These are phyloP conservation scores for Ispidina lecontei DNA, from an alignment of 2,797 vertebrate genomes.

Conservation along the genomic window DNA sequence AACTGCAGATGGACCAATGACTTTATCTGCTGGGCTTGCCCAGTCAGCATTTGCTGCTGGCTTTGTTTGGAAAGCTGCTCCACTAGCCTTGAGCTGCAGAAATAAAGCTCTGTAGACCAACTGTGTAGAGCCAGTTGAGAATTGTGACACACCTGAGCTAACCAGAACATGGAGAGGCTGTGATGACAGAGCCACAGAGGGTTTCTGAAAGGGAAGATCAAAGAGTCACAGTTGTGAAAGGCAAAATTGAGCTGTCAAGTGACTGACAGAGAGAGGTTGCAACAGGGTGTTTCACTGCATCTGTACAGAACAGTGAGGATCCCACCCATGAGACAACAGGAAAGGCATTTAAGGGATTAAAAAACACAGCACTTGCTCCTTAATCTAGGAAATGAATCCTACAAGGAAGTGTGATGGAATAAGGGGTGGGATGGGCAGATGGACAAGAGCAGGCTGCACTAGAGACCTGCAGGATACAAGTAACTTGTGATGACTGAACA, in stretches of 20 bases:
- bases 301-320: background rate
- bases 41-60: background rate
- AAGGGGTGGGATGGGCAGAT: background rate
- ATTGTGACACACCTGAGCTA: background rate
- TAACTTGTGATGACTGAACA: background rate
- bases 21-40: background rate
- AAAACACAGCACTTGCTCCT: background rate
- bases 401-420: background rate
- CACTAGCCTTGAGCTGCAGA: background rate
- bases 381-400: background rate
- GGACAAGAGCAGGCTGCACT: background rate
- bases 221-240: background rate
- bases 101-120: background rate
- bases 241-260: background rate
- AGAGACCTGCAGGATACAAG: background rate
- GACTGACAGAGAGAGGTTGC: background rate
- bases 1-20: background rate
- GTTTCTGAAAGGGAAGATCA: background rate
- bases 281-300: background rate
- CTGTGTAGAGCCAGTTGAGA: background rate
- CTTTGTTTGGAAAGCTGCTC: background rate
- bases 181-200: background rate
- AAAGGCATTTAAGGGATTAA: background rate
- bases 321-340: background rate
- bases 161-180: background rate